Conservation (phyloP, 2,888 invertebrate genomes). For the Patella caerulea region DNA sequence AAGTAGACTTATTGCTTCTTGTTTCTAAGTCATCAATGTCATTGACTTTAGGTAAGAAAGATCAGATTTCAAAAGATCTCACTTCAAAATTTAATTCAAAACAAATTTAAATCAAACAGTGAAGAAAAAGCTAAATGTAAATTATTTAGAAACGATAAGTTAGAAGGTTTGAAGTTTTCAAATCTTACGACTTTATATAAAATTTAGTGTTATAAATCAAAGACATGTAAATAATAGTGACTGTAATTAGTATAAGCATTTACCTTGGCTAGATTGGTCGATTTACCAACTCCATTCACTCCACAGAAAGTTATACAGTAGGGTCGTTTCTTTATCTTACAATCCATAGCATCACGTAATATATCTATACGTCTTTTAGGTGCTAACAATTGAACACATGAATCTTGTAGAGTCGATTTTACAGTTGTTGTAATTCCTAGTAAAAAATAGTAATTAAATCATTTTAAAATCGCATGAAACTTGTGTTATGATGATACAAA, state of each 20-base stretch:
- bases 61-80: no score
- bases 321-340: constrained; percentile 84
- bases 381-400: constrained; percentile 93
- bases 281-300: constrained; percentile 99
- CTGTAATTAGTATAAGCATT: no score
- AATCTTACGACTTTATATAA: no score
- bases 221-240: no score
- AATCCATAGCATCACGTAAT: constrained; percentile 93
- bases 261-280: constrained; percentile 96
- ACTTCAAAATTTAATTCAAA: background rate
- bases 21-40: no score
- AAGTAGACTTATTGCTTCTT: no score
- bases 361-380: constrained; percentile 96
- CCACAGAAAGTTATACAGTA: constrained; percentile 98
- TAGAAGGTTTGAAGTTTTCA: no score
- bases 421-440: constrained; percentile 88
- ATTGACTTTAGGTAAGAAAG: no score
- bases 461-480: no score
- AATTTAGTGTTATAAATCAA: no score
- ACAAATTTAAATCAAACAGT: background rate
- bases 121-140: background rate
- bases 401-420: constrained; percentile 88
- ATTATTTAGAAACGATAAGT: background rate
- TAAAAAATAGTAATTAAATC: constrained; percentile 10
- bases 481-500: background rate